Evolutionary conservation across 2,888 invertebrate genomes (phyloP).

Genomic region (Drosophila suboccidentalis): DNA sequence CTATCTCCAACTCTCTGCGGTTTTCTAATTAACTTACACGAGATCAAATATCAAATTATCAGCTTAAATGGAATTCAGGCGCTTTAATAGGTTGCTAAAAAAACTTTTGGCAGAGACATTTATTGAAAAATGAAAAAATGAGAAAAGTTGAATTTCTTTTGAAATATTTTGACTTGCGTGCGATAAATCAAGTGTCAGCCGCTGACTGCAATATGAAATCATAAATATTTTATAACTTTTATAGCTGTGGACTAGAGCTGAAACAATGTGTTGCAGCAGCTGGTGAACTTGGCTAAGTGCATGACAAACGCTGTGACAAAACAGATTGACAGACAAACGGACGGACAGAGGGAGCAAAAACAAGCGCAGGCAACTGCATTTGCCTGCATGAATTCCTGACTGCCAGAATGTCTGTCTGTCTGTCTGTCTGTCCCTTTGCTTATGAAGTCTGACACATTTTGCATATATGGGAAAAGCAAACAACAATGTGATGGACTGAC

Average conservation of each 20-base stretch:
- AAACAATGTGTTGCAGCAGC: conserved; percentile 37
- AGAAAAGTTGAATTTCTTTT: conserved; percentile 2
- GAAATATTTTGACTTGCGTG: conserved; percentile 25
- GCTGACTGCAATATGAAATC: conserved; percentile 34
- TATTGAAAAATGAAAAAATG: conserved; percentile 2
- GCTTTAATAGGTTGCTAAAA: conserved; percentile 23
- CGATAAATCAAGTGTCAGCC: conserved; percentile 44
- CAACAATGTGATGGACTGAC: conserved; percentile 39
- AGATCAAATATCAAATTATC: conserved; percentile 50
- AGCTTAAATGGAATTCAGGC: conserved; percentile 19
- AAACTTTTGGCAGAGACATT: conserved; percentile 40
- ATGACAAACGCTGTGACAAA: conserved; percentile 69
- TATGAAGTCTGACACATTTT: conserved; percentile 37
- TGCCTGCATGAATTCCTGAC: conserved; percentile 8
- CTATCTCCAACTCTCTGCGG: not conserved
- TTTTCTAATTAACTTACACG: conserved; percentile 23
- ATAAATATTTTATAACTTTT: conserved; percentile 46
- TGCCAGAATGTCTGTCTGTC: conserved; percentile 3
- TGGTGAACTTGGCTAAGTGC: conserved; percentile 71
- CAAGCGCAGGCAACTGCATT: conserved; percentile 39
- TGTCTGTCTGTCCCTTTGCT: conserved; percentile 21
- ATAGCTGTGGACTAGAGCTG: conserved; percentile 1
- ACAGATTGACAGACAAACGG: conserved; percentile 46
- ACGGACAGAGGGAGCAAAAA: conserved; percentile 27
- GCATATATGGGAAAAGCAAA: conserved; percentile 33